Evolutionary conservation across 2,113 vertebrate genomes (phyloP).

Genomic region (Psammodynastes pulverulentus): DNA sequence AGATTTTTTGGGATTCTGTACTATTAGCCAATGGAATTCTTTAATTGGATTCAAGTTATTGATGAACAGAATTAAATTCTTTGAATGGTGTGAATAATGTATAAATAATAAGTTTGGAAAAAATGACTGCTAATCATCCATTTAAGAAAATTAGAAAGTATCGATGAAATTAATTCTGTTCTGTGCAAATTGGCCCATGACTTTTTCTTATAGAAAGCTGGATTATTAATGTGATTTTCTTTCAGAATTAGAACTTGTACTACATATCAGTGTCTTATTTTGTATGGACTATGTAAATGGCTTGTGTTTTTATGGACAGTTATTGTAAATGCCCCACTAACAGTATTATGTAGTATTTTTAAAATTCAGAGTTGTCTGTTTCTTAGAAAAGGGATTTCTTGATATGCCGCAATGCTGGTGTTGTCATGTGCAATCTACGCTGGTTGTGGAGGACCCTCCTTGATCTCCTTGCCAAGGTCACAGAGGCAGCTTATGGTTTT

Average conservation of each 20-base stretch:
- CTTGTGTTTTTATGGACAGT: neutral
- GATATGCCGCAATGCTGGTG: neutral
- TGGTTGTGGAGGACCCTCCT: neutral
- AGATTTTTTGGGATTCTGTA: neutral
- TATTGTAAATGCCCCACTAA: neutral
- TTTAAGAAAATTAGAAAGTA: neutral
- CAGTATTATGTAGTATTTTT: neutral
- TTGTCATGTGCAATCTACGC: neutral
- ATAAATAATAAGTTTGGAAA: neutral
- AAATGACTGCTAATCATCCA: neutral
- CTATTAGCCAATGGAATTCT: neutral
- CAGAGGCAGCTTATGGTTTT: neutral
- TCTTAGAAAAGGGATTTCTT: neutral
- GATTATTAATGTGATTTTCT: neutral
- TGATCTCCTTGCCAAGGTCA: neutral
- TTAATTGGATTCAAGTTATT: neutral
- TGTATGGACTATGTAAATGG: neutral
- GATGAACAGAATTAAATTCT: neutral
- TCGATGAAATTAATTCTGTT: neutral
- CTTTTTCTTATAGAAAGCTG: neutral
- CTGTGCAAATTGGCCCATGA: neutral
- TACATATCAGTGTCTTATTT: neutral
- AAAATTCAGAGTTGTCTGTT: neutral
- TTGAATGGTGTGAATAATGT: neutral
- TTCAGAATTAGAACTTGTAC: neutral